phyloP scores from a whole-genome alignment of 1,140 invertebrate species.

The Rhopalosiphum maidis region DNA sequence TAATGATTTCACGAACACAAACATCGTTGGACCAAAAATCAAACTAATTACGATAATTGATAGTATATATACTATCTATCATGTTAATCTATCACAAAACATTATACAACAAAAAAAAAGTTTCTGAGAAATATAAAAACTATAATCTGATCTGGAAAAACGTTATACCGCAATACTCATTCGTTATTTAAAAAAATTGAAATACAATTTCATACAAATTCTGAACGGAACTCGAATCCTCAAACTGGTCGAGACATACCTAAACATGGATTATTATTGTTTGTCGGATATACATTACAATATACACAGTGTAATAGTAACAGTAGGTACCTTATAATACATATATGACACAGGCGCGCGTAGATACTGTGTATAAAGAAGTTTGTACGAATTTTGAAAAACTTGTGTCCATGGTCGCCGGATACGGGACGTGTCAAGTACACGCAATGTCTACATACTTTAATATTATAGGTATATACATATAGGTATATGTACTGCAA shows the following conservation, averaged over 20 bases:
- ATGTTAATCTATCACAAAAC: neutral
- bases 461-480: neutral
- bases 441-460: neutral
- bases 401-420: neutral
- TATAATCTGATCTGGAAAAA: neutral
- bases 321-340: too few species aligned
- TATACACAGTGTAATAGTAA: neutral
- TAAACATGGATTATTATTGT: neutral
- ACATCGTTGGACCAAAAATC: neutral
- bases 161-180: too few species aligned
- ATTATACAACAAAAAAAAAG: neutral
- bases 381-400: neutral
- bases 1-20: neutral
- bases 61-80: neutral
- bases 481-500: neutral
- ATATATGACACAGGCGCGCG: neutral
- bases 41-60: neutral
- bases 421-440: neutral
- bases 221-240: neutral
- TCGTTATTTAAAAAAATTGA: too few species aligned
- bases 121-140: neutral
- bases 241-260: neutral
- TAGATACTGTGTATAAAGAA: neutral
- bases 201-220: too few species aligned
- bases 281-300: neutral